Base-by-base conservation (phyloP, 2,797 vertebrate species). In the Lacerta agilis region DNA sequence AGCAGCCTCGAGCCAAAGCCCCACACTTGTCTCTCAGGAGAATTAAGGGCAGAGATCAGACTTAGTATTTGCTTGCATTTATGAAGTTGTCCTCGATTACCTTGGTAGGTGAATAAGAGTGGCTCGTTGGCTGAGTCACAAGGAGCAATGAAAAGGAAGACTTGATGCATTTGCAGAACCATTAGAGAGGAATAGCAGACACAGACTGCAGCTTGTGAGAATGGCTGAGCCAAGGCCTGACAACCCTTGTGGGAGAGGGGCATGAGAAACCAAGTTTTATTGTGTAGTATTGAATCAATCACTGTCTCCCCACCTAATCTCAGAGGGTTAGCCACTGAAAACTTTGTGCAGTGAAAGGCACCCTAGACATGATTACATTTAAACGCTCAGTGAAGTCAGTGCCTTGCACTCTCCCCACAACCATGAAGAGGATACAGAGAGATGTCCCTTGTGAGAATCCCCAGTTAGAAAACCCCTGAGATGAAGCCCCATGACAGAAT, bases 101-200 rank as follows among this genome's bases (percentile, higher is more conserved):
- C 83, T 85, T 82, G 82, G 85, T 17, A 77, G 61, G 72, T 82
- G 69, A 85, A 36, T 58, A 87, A 79, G 71, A 81, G 66, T 43
- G 33, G 61, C 38, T 78, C 71, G 78, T 85, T 64, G 36, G 82
- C 82, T 82, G 82, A 87, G 38, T 85, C 83, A 87, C 61, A 79
- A 87, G 10, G 72, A 90, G 15, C 2, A 27, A 69, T 78, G 78
- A 49, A 90, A 87, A 87, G 71, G 82, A 87, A 78, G 72, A 67
- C 38, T 71, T 45, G 49, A 79, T 20, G 58, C 49, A 87, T 23
- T 45, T 81, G 38, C 25, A n/a, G 38, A 71, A 58, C 78, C 38
- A 64, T 45, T 71, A 49, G 82, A 80, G 33, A 69, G 8, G 45
- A 85, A 71, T 25, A 23, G 11, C n/a, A 41, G 33, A 71, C 13